Conservation (phyloP, 2,797 vertebrate genomes). For the Chelonia mydas region DNA sequence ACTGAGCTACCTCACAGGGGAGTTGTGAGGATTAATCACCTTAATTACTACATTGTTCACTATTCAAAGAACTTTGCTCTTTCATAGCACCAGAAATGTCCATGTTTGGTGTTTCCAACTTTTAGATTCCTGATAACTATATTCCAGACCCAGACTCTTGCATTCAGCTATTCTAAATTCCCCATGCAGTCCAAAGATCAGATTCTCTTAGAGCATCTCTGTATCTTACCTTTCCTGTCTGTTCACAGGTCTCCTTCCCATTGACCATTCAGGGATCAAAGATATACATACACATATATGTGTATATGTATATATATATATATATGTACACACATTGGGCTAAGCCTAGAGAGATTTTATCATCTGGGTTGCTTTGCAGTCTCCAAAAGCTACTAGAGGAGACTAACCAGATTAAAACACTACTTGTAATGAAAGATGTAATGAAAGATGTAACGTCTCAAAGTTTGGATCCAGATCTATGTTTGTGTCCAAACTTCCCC, state of each 20-base stretch:
- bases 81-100: conserved; percentile 19
- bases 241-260: neutral
- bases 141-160: neutral
- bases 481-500: neutral
- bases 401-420: conserved; percentile 16
- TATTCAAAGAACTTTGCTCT: conserved; percentile 51
- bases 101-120: neutral
- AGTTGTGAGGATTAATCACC: neutral
- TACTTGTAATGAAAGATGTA: conserved; percentile 26
- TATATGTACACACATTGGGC: neutral
- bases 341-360: neutral
- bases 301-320: neutral
- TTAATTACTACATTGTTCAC: neutral
- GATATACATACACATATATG: conserved; percentile 28
- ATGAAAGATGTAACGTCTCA: neutral
- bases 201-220: neutral
- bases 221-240: neutral
- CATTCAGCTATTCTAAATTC: conserved; percentile 1
- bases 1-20: neutral
- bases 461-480: conserved; percentile 29
- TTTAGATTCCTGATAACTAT: conserved; percentile 2
- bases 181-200: neutral
- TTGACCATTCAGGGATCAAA: conserved; percentile 4
- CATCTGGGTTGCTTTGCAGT: neutral
- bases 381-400: conserved; percentile 51